Base-by-base conservation (phyloP, 2,797 vertebrate genomes). In the Sus cebifrons region DNA sequence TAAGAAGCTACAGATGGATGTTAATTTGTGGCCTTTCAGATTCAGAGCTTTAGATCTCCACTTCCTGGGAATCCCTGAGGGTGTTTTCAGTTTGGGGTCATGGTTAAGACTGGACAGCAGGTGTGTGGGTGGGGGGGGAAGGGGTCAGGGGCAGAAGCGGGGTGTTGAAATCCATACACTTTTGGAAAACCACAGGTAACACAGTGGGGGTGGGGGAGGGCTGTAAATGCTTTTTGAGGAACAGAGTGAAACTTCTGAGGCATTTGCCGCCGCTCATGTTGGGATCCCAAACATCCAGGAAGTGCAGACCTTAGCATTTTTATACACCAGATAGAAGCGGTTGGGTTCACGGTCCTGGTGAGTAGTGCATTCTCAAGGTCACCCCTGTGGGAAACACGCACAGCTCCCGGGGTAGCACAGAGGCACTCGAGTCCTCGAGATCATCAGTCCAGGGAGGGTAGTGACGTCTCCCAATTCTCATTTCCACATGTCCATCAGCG, bases 121-220 rank as follows among this genome's bases (percentile, higher is more conserved):
- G 15, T 40, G 18, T 64, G 62, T 14, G 3, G 60, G 62, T 14
- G 3, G 3, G 4, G 3, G 36, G 36, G 36, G 36, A 3, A 40
- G 75, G 54, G 12, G 2, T 27, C n/a, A n/a, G 36, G 20, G 27
- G 16, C 0, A 32, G 64, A 44, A 40, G 73, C 13, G 1, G 1
- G 1, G 2, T 44, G 7, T 17, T n/a, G 32, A 77, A 64, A 87
- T 58, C 2, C 8, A 6, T 14, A 3, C 3, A 5, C n/a, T 2
- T 29, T 84, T 9, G 27, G 67, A 29, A 68, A 87, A 67, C 5
- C 71, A 21, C 2, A 16, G 9, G 89, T 12, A 64, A 82, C 2
- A 7, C 68, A 2, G 17, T 0, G 5, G 9, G 3, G 13, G 1
- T 1, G 21, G 29, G n/a, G 49, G n/a, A 2, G 2, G 12, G 7